phyloP scores from a whole-genome alignment of 1,140 invertebrate genomes.

The Kradibia gibbosae region DNA sequence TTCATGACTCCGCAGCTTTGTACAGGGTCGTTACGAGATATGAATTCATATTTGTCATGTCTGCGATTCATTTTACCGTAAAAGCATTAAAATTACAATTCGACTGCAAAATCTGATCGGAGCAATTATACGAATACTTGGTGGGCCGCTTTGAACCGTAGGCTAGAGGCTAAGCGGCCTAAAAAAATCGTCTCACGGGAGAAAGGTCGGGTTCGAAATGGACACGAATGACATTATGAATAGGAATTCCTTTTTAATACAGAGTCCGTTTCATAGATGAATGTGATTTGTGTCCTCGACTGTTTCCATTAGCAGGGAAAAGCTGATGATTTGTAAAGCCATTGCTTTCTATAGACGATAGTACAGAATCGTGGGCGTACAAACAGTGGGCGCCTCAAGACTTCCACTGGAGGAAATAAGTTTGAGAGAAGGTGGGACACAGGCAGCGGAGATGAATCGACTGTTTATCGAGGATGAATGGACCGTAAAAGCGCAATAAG shows the following conservation, averaged over 20 bases:
- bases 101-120: not conserved
- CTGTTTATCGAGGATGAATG: constrained; percentile 2
- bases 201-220: not conserved
- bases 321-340: not conserved
- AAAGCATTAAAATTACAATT: not conserved
- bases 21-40: not conserved
- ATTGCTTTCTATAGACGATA: too few species aligned
- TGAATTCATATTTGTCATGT: not conserved
- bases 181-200: not conserved
- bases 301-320: not conserved
- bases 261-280: not conserved
- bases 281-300: not conserved
- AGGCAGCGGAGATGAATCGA: not conserved
- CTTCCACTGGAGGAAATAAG: not conserved
- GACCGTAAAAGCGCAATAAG: not conserved
- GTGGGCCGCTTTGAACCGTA: not conserved
- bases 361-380: constrained; percentile 3
- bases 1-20: constrained; percentile 6
- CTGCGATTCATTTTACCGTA: not conserved
- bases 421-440: not conserved
- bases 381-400: not conserved
- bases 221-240: not conserved
- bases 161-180: not conserved
- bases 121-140: not conserved
- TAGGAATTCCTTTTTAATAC: not conserved